These are phyloP conservation scores for Eriocheir sinensis DNA, from an alignment of 1,140 invertebrate species.

Conservation along the genomic window DNA sequence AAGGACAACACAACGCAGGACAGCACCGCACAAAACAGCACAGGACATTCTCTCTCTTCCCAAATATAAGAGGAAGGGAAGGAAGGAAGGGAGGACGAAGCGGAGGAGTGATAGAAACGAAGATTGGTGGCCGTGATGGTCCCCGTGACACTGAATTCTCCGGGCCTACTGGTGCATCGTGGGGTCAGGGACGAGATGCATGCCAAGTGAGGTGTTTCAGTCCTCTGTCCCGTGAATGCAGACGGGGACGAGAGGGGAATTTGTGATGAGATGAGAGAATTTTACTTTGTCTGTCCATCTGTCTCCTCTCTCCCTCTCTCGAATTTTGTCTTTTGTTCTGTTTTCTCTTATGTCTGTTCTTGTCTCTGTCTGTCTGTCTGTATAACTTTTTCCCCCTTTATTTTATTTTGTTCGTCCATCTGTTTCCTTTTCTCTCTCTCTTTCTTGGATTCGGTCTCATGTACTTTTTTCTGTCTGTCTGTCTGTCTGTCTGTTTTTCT, in stretches of 20 bases:
- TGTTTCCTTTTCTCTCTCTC: neutral
- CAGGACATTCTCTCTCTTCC: neutral
- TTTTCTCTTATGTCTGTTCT: neutral
- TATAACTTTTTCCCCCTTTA: too few relatives aligned
- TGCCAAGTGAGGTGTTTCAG: neutral
- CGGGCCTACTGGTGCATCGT: neutral
- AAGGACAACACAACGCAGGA: too few relatives aligned
- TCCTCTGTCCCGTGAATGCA: neutral
- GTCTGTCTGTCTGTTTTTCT: neutral
- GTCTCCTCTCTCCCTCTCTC: neutral
- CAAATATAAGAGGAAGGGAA: neutral
- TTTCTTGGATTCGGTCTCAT: too few relatives aligned
- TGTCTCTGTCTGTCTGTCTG: neutral
- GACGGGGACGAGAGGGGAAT: neutral
- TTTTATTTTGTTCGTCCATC: too few relatives aligned
- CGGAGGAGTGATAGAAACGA: neutral
- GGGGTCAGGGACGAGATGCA: neutral
- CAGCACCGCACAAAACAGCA: neutral
- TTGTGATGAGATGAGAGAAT: neutral
- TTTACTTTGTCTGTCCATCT: neutral
- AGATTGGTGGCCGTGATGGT: neutral
- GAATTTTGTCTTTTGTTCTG: too few relatives aligned
- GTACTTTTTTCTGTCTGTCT: too few relatives aligned
- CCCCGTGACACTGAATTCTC: neutral
- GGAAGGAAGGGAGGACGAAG: neutral